Base-by-base conservation (phyloP, 2,113 vertebrate species). In the Alethe diademata region DNA sequence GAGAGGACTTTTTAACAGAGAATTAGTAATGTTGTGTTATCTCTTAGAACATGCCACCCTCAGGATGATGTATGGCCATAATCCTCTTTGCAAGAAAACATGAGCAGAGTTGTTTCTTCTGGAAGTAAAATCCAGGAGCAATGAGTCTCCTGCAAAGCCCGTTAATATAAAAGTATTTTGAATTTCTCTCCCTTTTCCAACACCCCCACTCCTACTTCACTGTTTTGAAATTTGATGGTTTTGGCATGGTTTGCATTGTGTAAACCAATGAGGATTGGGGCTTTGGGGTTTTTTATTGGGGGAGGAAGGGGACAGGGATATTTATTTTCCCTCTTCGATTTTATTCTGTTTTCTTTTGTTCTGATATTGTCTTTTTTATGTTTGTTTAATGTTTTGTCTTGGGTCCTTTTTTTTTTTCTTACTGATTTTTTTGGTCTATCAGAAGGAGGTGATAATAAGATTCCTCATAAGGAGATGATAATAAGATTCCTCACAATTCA, bases 281-380 rank as follows among this genome's bases (percentile, higher is more conserved):
- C 11, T 65, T 40, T 47, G 16, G 22, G 12, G 1, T 19, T 66
- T 51, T 60, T 36, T 58, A 2, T 50, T 56, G 9, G 3, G 4
- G 2, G 2, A 2, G 19, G 9, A 5, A 23, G 3, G 2, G 18
- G 24, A n/a, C n/a, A n/a, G 9, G 8, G 6, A 8, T 5, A 6
- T 13, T 42, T 38, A 7, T 58, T 86, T 66, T 50, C 11, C 31
- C 5, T 66, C 29, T 58, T 65, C 0, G 1, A 2, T 33, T 40
- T 56, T 10, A 2, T 8, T 54, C 26, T 26, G 7, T 40, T 43
- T 57, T 0, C 15, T 50, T 16, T 28, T 51, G 8, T 43, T 56
- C 40, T 20, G 3, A 20, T 36, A 10, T 7, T 61, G 35, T 36
- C 0, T 1, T 16, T 72, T 26, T 19, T 58, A 26, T 13, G 5